phyloP scores from a whole-genome alignment of 2,888 invertebrate species.

The Synanthedon myopaeformis region DNA sequence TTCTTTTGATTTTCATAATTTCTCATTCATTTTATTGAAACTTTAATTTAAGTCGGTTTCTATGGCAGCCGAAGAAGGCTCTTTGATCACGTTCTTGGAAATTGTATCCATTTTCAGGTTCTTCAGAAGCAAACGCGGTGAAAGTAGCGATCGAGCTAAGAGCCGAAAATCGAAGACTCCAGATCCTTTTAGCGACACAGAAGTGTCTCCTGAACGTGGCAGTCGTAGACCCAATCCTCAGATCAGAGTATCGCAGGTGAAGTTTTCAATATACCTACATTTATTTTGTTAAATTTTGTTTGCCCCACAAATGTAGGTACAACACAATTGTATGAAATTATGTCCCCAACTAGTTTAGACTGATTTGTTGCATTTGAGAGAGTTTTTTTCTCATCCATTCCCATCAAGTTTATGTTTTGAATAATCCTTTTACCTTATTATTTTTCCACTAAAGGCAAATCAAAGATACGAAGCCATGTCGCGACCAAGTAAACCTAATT shows the following conservation, averaged over 20 bases:
- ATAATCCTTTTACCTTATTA: neutral
- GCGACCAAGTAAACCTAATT: constrained; percentile 41
- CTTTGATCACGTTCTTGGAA: neutral
- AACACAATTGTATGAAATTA: too few species aligned
- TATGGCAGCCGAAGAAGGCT: neutral
- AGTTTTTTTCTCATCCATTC: too few species aligned
- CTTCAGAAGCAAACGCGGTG: constrained; percentile 84
- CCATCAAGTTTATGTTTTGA: too few species aligned
- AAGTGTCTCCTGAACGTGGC: constrained; percentile 53
- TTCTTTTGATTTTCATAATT: too few species aligned
- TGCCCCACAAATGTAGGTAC: too few species aligned
- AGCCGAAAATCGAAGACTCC: constrained; percentile 78
- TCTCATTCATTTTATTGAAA: too few species aligned
- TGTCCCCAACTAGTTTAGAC: too few species aligned
- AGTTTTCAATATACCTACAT: too few species aligned
- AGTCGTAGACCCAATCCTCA: constrained; percentile 52
- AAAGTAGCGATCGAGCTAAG: constrained; percentile 76
- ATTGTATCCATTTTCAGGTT: constrained; percentile 67
- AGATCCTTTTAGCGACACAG: constrained; percentile 69
- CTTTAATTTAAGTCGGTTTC: neutral
- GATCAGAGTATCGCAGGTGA: constrained; percentile 65
- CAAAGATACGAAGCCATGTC: constrained; percentile 52
- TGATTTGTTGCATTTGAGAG: too few species aligned
- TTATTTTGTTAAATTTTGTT: too few species aligned
- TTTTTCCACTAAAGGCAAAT: constrained; percentile 42